A percentile compares a stretch with the other conserved stretches of the same genome.
phyloP scores from a whole-genome alignment of 2,797 vertebrate genomes.

The Pseudopleuronectes americanus region DNA sequence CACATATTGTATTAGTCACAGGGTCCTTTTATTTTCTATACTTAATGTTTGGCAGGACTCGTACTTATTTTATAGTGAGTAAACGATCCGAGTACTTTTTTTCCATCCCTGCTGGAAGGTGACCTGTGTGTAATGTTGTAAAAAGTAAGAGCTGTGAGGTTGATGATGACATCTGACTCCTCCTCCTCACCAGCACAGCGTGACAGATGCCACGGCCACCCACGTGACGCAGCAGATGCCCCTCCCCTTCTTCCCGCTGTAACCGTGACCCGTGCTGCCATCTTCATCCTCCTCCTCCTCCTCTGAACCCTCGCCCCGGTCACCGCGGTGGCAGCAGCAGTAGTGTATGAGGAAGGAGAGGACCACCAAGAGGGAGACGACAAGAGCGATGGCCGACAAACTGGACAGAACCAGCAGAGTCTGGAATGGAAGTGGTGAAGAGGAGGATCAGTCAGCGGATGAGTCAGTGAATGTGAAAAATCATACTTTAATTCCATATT shows the following conservation, averaged over 20 bases:
- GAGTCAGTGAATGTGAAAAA: slow-evolving; percentile 46
- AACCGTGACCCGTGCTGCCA: slow-evolving; percentile 83
- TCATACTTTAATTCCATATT: slow-evolving; percentile 49
- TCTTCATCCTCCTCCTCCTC: slow-evolving; percentile 87
- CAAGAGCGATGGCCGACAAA: slow-evolving; percentile 82
- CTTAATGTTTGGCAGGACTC: too few species aligned
- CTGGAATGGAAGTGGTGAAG: slow-evolving; percentile 69
- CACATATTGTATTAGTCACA: too few species aligned
- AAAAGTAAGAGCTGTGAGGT: neutral
- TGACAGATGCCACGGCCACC: slow-evolving; percentile 91
- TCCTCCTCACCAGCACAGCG: slow-evolving; percentile 88
- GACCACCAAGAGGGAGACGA: slow-evolving; percentile 84
- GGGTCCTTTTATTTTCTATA: too few species aligned
- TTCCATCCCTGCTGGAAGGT: neutral
- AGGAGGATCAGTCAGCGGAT: slow-evolving; percentile 21
- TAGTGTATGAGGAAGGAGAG: slow-evolving; percentile 87
- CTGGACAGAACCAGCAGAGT: slow-evolving; percentile 84
- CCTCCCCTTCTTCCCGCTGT: slow-evolving; percentile 85
- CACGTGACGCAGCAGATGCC: slow-evolving; percentile 92
- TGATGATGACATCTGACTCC: neutral
- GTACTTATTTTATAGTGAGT: neutral
- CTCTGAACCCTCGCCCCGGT: slow-evolving; percentile 81
- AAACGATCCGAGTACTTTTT: neutral
- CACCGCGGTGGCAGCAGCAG: slow-evolving; percentile 87
- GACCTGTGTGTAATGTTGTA: neutral